Percentiles rank a stretch among this genome's conserved stretches.
phyloP scores from a whole-genome alignment of 92 coral and sea anemone species.

The Zoanthus solanderi region DNA sequence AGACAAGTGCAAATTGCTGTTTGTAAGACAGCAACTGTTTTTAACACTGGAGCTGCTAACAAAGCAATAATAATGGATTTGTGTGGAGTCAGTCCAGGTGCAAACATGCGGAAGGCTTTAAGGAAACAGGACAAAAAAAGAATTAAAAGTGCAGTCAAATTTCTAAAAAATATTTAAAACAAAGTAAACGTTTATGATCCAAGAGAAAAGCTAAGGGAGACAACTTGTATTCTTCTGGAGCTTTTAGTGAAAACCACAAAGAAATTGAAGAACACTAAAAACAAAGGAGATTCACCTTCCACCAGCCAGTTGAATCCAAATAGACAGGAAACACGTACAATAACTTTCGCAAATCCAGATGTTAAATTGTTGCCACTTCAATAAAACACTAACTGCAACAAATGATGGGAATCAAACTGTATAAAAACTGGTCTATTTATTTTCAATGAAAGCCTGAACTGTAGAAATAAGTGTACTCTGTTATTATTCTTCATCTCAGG shows the following conservation, averaged over 20 bases:
- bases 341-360: not conserved
- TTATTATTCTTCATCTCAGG: too few species aligned
- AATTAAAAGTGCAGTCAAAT: conserved; percentile 52
- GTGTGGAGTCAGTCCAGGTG: too few species aligned
- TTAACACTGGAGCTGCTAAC: conserved; percentile 72
- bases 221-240: conserved; percentile 44
- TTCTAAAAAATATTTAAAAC: conserved; percentile 36
- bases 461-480: too few species aligned
- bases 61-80: conserved; percentile 57
- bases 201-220: not conserved
- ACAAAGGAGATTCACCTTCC: too few species aligned
- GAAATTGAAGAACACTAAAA: too few species aligned
- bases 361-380: not conserved
- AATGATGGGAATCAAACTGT: too few species aligned
- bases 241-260: conserved; percentile 5
- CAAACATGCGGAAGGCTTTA: conserved; percentile 48
- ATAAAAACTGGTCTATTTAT: too few species aligned
- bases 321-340: too few species aligned
- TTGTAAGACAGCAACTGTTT: conserved; percentile 66
- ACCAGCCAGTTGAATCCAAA: too few species aligned
- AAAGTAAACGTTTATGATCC: conserved; percentile 30
- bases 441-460: too few species aligned
- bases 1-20: conserved; percentile 29
- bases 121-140: conserved; percentile 47
- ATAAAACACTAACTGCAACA: too few species aligned